Base-by-base conservation (phyloP, 2,888 invertebrate genomes). In the Aleiodes testaceus region DNA sequence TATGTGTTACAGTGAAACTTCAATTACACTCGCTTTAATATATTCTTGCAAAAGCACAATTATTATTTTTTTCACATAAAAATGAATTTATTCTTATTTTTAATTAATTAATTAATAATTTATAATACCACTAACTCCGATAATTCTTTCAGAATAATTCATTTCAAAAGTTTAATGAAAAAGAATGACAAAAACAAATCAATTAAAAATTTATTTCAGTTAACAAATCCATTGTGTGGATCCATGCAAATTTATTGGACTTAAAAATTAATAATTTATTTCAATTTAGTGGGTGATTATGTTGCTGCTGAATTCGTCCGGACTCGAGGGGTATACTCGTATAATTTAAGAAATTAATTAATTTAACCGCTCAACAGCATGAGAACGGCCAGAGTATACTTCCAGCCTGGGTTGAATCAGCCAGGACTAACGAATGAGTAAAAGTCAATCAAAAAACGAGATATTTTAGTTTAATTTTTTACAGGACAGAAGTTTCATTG, bases 341-440 rank as follows among this genome's bases (percentile, higher is more conserved):
- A 78, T 84, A 85, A 82, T 52, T 30, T 11, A 36, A 36, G 36
- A 36, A 53, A 53, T 22, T 53, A 30, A 53, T 53, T 26, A 26
- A 26, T 26, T 26, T 83, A 80, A 87, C 86, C 86, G 79, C 87
- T 87, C 87, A 87, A 86, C 86, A 87, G 87, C 87, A 87, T 87
- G 87, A 87, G 86, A 87, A 87, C 79, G 87, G 86, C 87, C 73
- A 82, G 87, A 87, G 86, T 87, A 86, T 87, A 87, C 86, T 86
- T 87, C 85, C 82, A 83, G 80, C 83, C 78, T 86, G 85, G 85
- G 18, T 83, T 81, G 82, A 85, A 84, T 85, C 83, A 82, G 81
- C 81, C 85, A 79, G 79, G 73, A 75, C 81, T 74, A 53, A 12
- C 52, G 26, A 26, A 53, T n/a, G n/a, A 53, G 53, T 45, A 12